phyloP scores from a whole-genome alignment of 2,113 vertebrate genomes.

The Lepus timidus region DNA sequence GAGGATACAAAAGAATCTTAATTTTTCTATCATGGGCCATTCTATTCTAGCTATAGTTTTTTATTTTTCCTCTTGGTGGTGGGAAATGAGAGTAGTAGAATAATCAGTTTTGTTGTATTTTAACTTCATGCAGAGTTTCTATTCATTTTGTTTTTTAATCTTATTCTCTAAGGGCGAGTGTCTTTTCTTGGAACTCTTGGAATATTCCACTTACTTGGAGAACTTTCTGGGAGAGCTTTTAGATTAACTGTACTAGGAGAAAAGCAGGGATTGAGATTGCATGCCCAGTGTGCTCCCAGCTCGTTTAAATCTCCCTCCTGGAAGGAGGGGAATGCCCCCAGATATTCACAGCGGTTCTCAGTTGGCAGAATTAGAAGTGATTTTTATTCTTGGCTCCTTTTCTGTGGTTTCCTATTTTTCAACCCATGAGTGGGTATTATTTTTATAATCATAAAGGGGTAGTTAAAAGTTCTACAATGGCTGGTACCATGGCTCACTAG shows the following conservation, averaged over 20 bases:
- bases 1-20: not conserved
- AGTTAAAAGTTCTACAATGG: not conserved
- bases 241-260: constrained; percentile 33
- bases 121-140: constrained; percentile 25
- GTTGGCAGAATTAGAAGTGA: constrained; percentile 8
- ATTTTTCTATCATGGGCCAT: not conserved
- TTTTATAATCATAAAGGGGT: constrained; percentile 22
- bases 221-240: constrained; percentile 48
- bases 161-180: constrained; percentile 31
- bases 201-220: constrained; percentile 16
- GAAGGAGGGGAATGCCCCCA: constrained; percentile 19
- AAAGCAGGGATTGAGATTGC: constrained; percentile 52
- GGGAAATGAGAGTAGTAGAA: not conserved
- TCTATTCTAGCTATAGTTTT: not conserved
- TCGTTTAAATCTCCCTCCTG: constrained; percentile 36
- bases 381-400: constrained; percentile 53
- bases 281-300: constrained; percentile 13
- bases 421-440: not conserved
- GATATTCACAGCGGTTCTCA: constrained; percentile 34
- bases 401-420: constrained; percentile 50
- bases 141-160: constrained; percentile 66
- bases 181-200: constrained; percentile 49
- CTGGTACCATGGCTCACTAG: too few species aligned
- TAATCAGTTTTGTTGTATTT: constrained; percentile 21
- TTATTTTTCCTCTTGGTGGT: constrained; percentile 20